Conservation (phyloP, 2,113 vertebrate species). For the Dasyornis broadbenti region DNA sequence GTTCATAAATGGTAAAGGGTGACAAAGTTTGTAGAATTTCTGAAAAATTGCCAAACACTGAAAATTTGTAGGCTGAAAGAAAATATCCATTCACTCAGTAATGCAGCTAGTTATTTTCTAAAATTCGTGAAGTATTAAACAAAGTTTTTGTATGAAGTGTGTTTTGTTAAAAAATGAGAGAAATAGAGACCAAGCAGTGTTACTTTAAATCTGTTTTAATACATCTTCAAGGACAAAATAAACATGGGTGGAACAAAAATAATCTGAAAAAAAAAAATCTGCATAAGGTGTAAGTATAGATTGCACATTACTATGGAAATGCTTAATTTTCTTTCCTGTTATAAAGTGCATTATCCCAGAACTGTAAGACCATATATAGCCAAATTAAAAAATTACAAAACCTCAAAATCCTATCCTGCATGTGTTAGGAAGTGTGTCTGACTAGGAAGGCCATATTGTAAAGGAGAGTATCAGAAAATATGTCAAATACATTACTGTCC, state of each 20-base stretch:
- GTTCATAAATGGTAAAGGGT: background rate
- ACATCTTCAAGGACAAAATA: constrained; percentile 13
- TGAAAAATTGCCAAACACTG: background rate
- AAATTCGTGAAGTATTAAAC: background rate
- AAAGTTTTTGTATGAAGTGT: background rate
- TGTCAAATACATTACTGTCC: background rate
- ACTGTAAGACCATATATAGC: background rate
- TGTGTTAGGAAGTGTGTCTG: background rate
- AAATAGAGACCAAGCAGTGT: background rate
- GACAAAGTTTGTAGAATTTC: background rate
- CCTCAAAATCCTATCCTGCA: background rate
- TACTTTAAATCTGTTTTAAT: constrained; percentile 49
- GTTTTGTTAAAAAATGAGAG: background rate
- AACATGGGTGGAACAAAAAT: constrained; percentile 26
- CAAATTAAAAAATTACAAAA: constrained; percentile 19
- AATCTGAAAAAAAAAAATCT: constrained; percentile 14
- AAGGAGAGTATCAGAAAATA: background rate
- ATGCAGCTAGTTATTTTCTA: background rate
- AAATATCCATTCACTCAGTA: background rate
- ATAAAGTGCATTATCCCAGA: constrained; percentile 38
- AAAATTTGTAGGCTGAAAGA: background rate
- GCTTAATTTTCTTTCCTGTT: background rate
- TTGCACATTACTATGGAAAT: constrained; percentile 21
- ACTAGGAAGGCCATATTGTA: background rate
- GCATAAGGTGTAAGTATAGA: background rate